Evolutionary conservation across 1,140 invertebrate genomes (phyloP).

Genomic region (Pomacea maculata): DNA sequence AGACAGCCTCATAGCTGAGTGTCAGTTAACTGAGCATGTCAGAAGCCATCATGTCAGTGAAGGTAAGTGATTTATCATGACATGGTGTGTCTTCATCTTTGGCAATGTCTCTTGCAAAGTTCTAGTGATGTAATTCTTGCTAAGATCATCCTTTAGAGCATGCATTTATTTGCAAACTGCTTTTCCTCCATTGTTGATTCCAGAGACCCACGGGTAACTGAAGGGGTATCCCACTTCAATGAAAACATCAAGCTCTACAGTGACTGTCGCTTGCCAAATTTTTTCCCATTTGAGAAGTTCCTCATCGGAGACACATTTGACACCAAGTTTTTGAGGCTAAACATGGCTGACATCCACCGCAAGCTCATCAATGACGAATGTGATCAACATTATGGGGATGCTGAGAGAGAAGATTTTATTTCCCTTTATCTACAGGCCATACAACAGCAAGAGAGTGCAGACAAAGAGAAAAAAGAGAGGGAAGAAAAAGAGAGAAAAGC

Average conservation of each 20-base stretch:
- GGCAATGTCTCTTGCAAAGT: not conserved
- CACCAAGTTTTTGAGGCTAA: constrained; percentile 34
- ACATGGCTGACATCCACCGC: constrained; percentile 36
- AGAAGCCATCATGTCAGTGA: not conserved
- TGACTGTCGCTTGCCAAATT: constrained; percentile 31
- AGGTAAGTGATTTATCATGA: not conserved
- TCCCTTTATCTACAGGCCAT: constrained; percentile 13
- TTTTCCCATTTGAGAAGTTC: constrained; percentile 36
- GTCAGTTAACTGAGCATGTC: not conserved
- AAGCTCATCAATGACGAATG: constrained; percentile 29
- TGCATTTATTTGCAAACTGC: not conserved
- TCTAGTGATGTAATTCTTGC: too few relatives aligned
- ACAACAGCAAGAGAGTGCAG: not conserved
- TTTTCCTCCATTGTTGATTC: constrained; percentile 10
- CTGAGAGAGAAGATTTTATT: not conserved
- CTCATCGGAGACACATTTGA: constrained; percentile 35
- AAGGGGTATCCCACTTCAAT: constrained; percentile 23
- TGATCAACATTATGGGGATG: constrained; percentile 21
- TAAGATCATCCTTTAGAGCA: too few relatives aligned
- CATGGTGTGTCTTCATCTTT: not conserved
- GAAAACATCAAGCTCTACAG: constrained; percentile 33
- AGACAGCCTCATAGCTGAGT: not conserved
- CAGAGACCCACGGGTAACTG: constrained; percentile 22
- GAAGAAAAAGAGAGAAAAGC: constrained; percentile 11
- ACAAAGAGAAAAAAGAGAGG: constrained; percentile 10